Conservation (phyloP, 2,113 vertebrate genomes). For the Tetrao urogallus region DNA sequence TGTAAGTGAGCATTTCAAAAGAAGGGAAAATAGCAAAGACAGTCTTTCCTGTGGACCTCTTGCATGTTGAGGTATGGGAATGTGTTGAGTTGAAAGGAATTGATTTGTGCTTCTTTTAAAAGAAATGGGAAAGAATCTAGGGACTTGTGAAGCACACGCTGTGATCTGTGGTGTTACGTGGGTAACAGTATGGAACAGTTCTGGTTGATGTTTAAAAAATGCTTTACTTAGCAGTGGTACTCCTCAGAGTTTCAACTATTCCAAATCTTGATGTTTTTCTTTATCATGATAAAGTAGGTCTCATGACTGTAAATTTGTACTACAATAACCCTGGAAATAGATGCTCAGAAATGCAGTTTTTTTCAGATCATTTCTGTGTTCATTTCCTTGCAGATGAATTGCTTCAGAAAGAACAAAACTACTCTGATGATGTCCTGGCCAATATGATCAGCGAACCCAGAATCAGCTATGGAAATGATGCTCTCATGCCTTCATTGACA, state of each 20-base stretch:
- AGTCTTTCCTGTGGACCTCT: neutral
- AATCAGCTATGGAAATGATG: constrained; percentile 97
- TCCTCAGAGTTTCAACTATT: neutral
- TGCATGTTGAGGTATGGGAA: accelerated
- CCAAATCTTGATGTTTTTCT: neutral
- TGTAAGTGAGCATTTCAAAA: neutral
- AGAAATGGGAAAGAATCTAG: neutral
- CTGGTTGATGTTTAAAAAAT: neutral
- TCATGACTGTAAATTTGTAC: neutral
- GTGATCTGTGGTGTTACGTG: neutral
- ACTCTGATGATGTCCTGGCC: constrained; percentile 93
- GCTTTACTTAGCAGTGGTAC: neutral
- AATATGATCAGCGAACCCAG: constrained; percentile 94
- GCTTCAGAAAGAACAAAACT: constrained; percentile 94
- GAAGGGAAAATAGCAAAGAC: neutral
- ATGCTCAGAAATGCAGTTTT: neutral
- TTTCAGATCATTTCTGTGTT: neutral
- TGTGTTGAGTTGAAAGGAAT: neutral
- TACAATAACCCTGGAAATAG: neutral
- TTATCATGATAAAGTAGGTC: neutral
- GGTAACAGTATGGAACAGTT: neutral
- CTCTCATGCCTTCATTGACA: constrained; percentile 92
- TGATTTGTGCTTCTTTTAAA: neutral
- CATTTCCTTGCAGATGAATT: constrained; percentile 85
- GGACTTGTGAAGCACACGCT: neutral